Evolutionary conservation across 2,113 vertebrate genomes (phyloP), one percentile per base, ranked within the genome.

Genomic region (Eubucco bourcierii): DNA sequence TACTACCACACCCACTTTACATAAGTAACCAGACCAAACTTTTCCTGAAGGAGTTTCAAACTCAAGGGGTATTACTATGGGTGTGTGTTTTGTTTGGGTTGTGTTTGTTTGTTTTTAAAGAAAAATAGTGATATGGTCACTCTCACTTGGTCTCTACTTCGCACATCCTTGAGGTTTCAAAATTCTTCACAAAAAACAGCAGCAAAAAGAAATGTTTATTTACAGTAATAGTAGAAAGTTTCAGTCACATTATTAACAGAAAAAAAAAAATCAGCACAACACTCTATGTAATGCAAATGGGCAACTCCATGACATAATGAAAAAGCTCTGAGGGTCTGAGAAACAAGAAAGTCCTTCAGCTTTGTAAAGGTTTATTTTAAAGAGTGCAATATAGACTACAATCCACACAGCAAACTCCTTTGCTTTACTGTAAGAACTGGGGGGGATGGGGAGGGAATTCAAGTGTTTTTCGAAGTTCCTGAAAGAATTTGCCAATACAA

Each of bases 231-330:
- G 13, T 15, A 37, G 4, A 44, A 53, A 21, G 34, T 77, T 86
- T 74, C 27, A 74, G n/a, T 28, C 17, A 71, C 8, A n/a, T 24
- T 78, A 80, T 52, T 65, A 83, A 44, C 10, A 92, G 33, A 56
- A 80, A 68, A 27, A 24, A 44, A 46, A 73, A 71, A 44, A 8
- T 8, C 13, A 29, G 37, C 16, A 3, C 27, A 28, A 61, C 3
- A 3, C 59, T 64, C 24, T 6, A 34, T 19, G 19, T 23, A 76
- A 66, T n/a, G 11, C 24, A 86, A 87, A 14, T 0, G 0, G 17
- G 6, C 20, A 90, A 71, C 6, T 55, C 29, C 10, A 24, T 47
- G 24, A 73, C 61, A 58, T 41, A 65, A 71, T 1, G 1, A 66
- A 81, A 58, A 84, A 84, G 5, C 6, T 37, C 16, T 73, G 6